Percentiles rank a stretch among this genome's conserved stretches.
phyloP scores from a whole-genome alignment of 2,888 invertebrate species.

The Yponomeuta plumbellus region DNA sequence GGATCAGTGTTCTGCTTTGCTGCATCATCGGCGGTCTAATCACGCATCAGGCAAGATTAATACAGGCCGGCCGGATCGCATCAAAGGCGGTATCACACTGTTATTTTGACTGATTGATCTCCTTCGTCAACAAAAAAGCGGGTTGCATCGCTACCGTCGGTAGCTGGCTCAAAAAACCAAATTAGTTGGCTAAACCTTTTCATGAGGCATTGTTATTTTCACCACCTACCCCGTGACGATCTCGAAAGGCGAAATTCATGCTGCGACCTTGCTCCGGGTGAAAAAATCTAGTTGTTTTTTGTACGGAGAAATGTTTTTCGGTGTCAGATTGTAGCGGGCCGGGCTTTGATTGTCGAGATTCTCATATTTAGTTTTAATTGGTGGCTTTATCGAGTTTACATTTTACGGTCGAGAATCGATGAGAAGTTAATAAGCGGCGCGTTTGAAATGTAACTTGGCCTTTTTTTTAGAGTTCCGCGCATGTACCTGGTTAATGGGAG shows the following conservation, averaged over 20 bases:
- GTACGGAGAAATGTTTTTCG: slow-evolving; percentile 55
- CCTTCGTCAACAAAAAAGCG: slow-evolving; percentile 59
- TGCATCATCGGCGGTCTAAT: slow-evolving; percentile 74
- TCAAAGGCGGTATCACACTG: slow-evolving; percentile 77
- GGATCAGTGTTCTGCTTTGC: slow-evolving; percentile 40
- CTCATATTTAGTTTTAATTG: slow-evolving; percentile 78
- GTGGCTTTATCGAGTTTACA: slow-evolving; percentile 77
- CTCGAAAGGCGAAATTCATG: slow-evolving; percentile 72
- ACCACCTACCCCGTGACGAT: slow-evolving; percentile 61
- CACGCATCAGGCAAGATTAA: slow-evolving; percentile 74
- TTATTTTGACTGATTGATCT: slow-evolving; percentile 78
- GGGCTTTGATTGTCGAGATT: slow-evolving; percentile 73
- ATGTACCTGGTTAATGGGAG: background rate
- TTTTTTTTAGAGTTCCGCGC: slow-evolving; percentile 63
- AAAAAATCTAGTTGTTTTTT: slow-evolving; percentile 64
- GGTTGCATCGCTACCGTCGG: slow-evolving; percentile 73
- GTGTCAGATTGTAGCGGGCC: slow-evolving; percentile 73
- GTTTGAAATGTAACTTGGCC: slow-evolving; percentile 66
- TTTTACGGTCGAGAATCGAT: slow-evolving; percentile 74
- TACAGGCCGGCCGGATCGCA: slow-evolving; percentile 70
- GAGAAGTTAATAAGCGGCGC: slow-evolving; percentile 77
- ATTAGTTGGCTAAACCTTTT: slow-evolving; percentile 76
- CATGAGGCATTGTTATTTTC: slow-evolving; percentile 75
- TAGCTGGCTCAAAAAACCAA: slow-evolving; percentile 72
- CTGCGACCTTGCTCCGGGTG: slow-evolving; percentile 65